phyloP scores from a whole-genome alignment of 1,140 invertebrate species.

The Ceratina japonica region DNA sequence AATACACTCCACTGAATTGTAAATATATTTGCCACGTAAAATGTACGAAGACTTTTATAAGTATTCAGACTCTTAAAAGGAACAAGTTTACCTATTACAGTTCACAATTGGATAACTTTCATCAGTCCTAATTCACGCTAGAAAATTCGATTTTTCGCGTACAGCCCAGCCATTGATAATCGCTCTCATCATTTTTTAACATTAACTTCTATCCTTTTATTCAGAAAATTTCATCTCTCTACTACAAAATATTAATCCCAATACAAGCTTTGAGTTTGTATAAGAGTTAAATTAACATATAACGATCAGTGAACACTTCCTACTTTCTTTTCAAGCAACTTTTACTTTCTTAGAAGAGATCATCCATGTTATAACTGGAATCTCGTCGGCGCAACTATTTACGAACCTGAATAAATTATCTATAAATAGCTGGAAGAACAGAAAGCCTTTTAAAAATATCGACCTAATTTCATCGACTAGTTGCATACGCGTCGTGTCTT shows the following conservation, averaged over 20 bases:
- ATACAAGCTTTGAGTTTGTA: too few relatives aligned
- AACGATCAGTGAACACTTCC: too few relatives aligned
- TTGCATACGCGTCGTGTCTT: not conserved
- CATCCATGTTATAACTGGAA: not conserved
- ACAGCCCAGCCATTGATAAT: too few relatives aligned
- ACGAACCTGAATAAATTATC: not conserved
- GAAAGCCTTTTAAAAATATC: not conserved
- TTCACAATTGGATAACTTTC: not conserved
- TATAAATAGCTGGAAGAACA: constrained; percentile 16
- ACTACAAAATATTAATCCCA: too few relatives aligned
- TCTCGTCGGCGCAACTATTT: not conserved
- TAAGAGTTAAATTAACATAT: too few relatives aligned
- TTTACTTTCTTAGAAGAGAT: not conserved
- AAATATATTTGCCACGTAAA: not conserved
- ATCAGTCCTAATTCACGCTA: not conserved
- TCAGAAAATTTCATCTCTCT: too few relatives aligned
- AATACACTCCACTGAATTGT: not conserved
- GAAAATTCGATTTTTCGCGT: not conserved
- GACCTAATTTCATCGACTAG: too few relatives aligned
- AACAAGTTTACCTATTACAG: constrained; percentile 9
- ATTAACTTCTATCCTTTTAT: too few relatives aligned
- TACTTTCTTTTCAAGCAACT: constrained; percentile 8
- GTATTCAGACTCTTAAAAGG: not conserved
- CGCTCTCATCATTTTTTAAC: too few relatives aligned
- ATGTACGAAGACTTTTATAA: not conserved